phyloP scores from a whole-genome alignment of 2,113 vertebrate species.

The Probosciger aterrimus region DNA sequence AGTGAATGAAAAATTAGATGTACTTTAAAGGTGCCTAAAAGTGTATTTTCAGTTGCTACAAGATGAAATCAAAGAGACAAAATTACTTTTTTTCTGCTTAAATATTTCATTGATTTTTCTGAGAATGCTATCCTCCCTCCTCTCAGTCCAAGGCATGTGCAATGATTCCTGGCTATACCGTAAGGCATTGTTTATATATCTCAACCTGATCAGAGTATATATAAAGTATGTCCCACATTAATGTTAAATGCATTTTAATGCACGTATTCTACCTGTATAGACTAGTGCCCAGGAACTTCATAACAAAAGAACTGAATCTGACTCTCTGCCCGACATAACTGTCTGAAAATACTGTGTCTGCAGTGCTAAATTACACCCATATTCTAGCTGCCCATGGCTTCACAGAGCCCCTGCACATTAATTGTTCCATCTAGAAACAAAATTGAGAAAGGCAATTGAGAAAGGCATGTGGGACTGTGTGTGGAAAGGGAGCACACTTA shows the following conservation, averaged over 20 bases:
- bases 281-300: not conserved
- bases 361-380: conserved; percentile 6
- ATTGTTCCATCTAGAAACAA: conserved; percentile 27
- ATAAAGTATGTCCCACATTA: not conserved
- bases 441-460: conserved; percentile 44
- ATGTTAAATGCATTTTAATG: not conserved
- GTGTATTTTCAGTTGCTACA: conserved; percentile 21
- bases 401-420: not conserved
- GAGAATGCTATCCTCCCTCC: not conserved
- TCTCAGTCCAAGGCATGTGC: not conserved
- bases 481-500: not conserved
- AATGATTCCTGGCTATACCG: not conserved
- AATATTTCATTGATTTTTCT: conserved; percentile 57
- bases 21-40: conserved; percentile 1
- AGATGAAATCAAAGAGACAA: conserved; percentile 34
- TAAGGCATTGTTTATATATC: not conserved
- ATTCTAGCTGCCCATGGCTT: conserved; percentile 15
- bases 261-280: not conserved
- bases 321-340: not conserved
- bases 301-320: not conserved
- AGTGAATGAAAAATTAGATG: conserved; percentile 14
- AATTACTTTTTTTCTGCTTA: conserved; percentile 45
- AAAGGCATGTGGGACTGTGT: not conserved
- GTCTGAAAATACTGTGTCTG: not conserved
- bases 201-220: not conserved